Conservation (phyloP, 1,140 invertebrate species). For the Druon quercuslanigerum region DNA sequence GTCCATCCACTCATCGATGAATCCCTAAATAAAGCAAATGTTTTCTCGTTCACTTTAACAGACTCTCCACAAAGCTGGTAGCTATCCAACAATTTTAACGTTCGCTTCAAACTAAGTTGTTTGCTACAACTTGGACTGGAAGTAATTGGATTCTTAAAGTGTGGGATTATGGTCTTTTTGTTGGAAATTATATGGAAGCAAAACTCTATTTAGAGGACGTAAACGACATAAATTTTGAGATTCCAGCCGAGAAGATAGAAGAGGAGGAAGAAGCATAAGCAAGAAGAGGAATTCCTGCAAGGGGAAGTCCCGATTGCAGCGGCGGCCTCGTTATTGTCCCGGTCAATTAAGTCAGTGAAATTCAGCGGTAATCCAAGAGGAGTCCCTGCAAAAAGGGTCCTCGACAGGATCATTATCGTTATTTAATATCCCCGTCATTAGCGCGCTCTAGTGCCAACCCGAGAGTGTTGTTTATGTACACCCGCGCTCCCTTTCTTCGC, state of each 20-base stretch:
- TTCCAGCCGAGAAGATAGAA: slow-evolving; percentile 26
- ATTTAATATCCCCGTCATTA: slow-evolving; percentile 76
- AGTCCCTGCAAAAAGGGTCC: slow-evolving; percentile 58
- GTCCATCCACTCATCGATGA: not conserved
- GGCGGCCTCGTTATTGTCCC: slow-evolving; percentile 57
- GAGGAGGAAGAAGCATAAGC: slow-evolving; percentile 25
- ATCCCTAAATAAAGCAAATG: slow-evolving; percentile 2
- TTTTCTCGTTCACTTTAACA: slow-evolving; percentile 20
- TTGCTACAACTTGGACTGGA: not conserved
- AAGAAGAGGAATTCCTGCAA: slow-evolving; percentile 52
- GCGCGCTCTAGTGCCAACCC: slow-evolving; percentile 68
- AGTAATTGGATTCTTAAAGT: slow-evolving; percentile 19
- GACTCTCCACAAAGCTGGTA: not conserved
- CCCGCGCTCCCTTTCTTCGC: slow-evolving; percentile 55
- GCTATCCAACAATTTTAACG: slow-evolving; percentile 7
- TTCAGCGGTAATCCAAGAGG: slow-evolving; percentile 52
- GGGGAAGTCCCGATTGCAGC: slow-evolving; percentile 63
- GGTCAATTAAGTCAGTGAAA: slow-evolving; percentile 71
- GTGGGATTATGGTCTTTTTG: not conserved
- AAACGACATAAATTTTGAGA: slow-evolving; percentile 29
- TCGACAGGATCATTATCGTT: slow-evolving; percentile 73
- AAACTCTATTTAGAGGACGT: slow-evolving; percentile 25
- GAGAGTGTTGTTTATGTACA: slow-evolving; percentile 72
- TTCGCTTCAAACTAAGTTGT: not conserved
- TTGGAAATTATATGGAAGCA: not conserved